Evolutionary conservation across 2,888 invertebrate genomes (phyloP).

Genomic region (Volucella bombylans): DNA sequence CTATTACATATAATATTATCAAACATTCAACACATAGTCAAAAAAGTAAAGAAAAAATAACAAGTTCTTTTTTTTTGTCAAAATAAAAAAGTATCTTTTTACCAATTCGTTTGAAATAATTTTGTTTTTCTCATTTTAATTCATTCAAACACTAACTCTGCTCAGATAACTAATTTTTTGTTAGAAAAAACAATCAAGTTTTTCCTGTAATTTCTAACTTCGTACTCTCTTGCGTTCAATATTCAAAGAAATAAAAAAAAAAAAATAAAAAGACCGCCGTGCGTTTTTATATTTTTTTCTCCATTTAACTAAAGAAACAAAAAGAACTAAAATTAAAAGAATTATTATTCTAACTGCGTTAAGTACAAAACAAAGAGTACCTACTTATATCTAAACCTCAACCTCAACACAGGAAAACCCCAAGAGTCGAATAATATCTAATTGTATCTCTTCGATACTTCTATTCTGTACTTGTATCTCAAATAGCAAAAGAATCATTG

Average conservation of each 20-base stretch:
- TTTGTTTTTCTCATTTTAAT: slow-evolving; percentile 22
- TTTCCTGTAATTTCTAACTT: slow-evolving; percentile 13
- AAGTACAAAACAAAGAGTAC: slow-evolving; percentile 46
- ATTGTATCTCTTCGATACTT: slow-evolving; percentile 49
- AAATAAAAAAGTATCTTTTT: slow-evolving; percentile 29
- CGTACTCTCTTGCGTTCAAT: slow-evolving; percentile 6
- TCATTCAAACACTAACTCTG: slow-evolving; percentile 37
- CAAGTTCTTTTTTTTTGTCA: slow-evolving; percentile 30
- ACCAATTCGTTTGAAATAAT: slow-evolving; percentile 33
- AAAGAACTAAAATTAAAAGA: background rate
- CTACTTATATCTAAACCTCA: slow-evolving; percentile 31
- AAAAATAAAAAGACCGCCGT: slow-evolving; percentile 24
- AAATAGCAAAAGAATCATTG: slow-evolving; percentile 62
- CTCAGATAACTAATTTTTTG: slow-evolving; percentile 17
- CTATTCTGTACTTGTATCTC: slow-evolving; percentile 49
- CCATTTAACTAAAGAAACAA: background rate
- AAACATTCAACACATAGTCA: slow-evolving; percentile 75
- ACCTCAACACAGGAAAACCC: slow-evolving; percentile 40
- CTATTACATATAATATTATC: slow-evolving; percentile 77
- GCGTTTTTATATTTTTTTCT: slow-evolving; percentile 11
- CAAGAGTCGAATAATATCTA: slow-evolving; percentile 40
- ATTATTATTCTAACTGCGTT: slow-evolving; percentile 54
- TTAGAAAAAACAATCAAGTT: slow-evolving; percentile 20
- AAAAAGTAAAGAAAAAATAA: slow-evolving; percentile 63
- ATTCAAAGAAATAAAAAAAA: background rate